These are phyloP conservation scores for Clunio marinus DNA, from an alignment of 2,888 invertebrate species.

Conservation along the genomic window DNA sequence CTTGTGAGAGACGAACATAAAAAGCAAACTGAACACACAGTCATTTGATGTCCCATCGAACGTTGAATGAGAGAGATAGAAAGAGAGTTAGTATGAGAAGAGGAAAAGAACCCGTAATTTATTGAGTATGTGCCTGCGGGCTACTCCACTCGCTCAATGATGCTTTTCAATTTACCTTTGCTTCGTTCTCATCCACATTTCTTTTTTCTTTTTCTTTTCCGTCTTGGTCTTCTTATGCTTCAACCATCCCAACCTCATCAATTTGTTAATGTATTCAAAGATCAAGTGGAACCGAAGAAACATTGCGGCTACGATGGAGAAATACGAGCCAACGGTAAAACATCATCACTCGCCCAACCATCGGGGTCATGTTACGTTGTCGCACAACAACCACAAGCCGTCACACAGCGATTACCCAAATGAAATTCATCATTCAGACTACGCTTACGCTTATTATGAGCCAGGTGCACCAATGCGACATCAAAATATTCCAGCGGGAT, in stretches of 20 bases:
- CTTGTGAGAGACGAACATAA: too few species aligned
- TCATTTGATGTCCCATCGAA: not conserved
- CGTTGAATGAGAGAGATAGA: not conserved
- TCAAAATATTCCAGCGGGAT: constrained; percentile 63
- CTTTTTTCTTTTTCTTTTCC: not conserved
- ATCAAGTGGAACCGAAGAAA: constrained; percentile 62
- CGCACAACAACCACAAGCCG: constrained; percentile 41
- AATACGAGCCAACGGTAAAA: constrained; percentile 55
- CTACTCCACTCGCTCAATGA: constrained; percentile 28
- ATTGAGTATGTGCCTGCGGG: constrained; percentile 36
- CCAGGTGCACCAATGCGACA: constrained; percentile 60
- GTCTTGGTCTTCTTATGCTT: too few species aligned
- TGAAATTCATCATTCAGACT: constrained; percentile 55
- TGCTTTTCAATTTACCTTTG: constrained; percentile 34
- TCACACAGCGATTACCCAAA: constrained; percentile 47
- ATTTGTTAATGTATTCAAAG: constrained; percentile 42
- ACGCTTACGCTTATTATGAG: constrained; percentile 80
- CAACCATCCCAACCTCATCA: constrained; percentile 19
- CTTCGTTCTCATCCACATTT: not conserved
- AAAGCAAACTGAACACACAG: not conserved
- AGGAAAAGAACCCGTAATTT: constrained; percentile 30
- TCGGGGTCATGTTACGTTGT: constrained; percentile 44
- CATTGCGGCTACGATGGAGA: constrained; percentile 62
- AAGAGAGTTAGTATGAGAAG: not conserved
- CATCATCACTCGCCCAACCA: constrained; percentile 44